These are phyloP conservation scores for Lepeophtheirus nordmannii DNA, from an alignment of 2,888 invertebrate genomes.

Conservation along the genomic window DNA sequence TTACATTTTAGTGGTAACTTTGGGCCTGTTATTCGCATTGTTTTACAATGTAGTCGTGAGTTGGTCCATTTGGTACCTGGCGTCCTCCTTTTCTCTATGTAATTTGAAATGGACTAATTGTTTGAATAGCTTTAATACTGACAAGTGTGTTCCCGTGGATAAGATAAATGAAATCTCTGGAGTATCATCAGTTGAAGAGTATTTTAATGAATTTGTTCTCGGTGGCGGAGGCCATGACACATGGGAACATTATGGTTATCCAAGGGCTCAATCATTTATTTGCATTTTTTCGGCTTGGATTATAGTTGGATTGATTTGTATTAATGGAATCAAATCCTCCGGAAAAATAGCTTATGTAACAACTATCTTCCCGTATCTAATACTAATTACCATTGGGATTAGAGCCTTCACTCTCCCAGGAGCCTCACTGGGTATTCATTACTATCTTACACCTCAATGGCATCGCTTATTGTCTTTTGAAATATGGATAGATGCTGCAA, in stretches of 20 bases:
- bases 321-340: constrained; percentile 22
- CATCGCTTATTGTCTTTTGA: background rate
- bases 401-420: constrained; percentile 23
- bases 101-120: constrained; percentile 15
- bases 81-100: background rate
- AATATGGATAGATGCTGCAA: constrained; percentile 25
- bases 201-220: constrained; percentile 20
- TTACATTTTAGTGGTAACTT: constrained; percentile 6
- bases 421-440: constrained; percentile 17
- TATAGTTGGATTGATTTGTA: background rate
- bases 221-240: background rate
- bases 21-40: constrained; percentile 16
- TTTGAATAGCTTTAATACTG: constrained; percentile 4
- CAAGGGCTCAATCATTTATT: constrained; percentile 6
- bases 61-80: constrained; percentile 23
- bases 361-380: constrained; percentile 19
- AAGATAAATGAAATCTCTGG: background rate
- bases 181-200: constrained; percentile 21
- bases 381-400: constrained; percentile 14
- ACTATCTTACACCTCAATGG: constrained; percentile 16
- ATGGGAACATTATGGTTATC: constrained; percentile 12
- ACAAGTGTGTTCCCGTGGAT: background rate
- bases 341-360: constrained; percentile 21
- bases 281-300: constrained; percentile 9
- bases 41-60: constrained; percentile 24